These are phyloP conservation scores for Machaerirhynchus nigripectus DNA, from an alignment of 2,113 vertebrate species.

Conservation along the genomic window DNA sequence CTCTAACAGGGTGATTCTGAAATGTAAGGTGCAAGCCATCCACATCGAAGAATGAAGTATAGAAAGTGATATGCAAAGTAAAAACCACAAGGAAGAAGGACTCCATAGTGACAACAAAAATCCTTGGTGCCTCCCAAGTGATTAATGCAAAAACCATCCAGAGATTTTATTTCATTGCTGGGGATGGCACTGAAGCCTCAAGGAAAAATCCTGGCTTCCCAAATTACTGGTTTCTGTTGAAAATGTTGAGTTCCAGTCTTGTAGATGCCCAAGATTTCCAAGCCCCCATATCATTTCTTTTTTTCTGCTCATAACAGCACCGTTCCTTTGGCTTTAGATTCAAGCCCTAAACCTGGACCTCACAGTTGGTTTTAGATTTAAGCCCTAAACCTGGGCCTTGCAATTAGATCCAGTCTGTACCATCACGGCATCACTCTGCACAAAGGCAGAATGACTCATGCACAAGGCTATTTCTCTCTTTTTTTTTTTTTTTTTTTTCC, in stretches of 20 bases:
- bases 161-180: background rate
- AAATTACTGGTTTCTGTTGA: background rate
- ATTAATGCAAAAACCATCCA: background rate
- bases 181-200: background rate
- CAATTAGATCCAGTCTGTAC: background rate
- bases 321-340: background rate
- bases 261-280: background rate
- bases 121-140: background rate
- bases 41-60: background rate
- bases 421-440: background rate
- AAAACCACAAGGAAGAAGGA: background rate
- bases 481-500: background rate
- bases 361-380: background rate
- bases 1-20: background rate
- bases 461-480: too few species aligned
- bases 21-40: background rate
- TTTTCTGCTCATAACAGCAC: background rate
- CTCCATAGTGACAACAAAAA: background rate
- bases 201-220: background rate
- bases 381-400: background rate
- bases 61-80: background rate
- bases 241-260: background rate
- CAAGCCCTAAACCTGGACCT: background rate
- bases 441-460: constrained; percentile 42
- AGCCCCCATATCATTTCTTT: background rate